A percentile compares a stretch with the other conserved stretches of the same genome.
These are phyloP conservation scores for Catostylus mosaicus DNA, from an alignment of 30 jellyfish, hydroid and myxozoan species.

Conservation along the genomic window DNA sequence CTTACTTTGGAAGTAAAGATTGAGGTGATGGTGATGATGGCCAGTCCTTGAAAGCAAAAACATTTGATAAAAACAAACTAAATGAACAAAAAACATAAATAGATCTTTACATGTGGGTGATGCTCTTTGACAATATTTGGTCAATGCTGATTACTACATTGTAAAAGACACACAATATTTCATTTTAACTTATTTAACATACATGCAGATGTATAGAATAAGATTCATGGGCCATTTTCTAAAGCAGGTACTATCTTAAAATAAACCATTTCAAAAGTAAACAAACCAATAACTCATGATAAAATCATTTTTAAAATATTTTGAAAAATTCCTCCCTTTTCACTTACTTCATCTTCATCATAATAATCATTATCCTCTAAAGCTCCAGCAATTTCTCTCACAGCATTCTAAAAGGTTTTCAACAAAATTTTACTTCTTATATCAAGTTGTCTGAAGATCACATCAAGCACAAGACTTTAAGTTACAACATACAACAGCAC, in stretches of 20 bases:
- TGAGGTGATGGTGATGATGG: slow-evolving; percentile 59
- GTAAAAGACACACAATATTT: not conserved
- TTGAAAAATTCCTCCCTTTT: not conserved
- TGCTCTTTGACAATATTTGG: not conserved
- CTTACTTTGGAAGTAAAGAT: slow-evolving; percentile 53
- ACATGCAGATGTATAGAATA: too few relatives aligned
- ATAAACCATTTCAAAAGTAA: not conserved
- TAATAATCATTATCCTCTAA: slow-evolving; percentile 34
- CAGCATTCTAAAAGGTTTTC: slow-evolving; percentile 18
- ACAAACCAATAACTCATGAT: not conserved
- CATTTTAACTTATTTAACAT: not conserved
- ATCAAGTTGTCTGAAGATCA: too few relatives aligned
- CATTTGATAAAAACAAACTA: not conserved
- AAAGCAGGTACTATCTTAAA: not conserved
- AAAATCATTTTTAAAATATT: not conserved
- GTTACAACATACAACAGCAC: not conserved
- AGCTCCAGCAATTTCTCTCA: slow-evolving; percentile 19
- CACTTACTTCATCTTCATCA: slow-evolving; percentile 36
- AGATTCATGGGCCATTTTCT: not conserved
- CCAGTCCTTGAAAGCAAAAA: slow-evolving; percentile 10
- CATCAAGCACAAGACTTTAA: too few relatives aligned
- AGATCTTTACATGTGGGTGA: not conserved
- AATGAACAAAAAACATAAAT: not conserved
- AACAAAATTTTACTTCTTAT: too few relatives aligned
- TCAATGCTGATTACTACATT: not conserved